These are phyloP conservation scores for Eretmochelys imbricata DNA, from an alignment of 2,113 vertebrate genomes.

Conservation along the genomic window DNA sequence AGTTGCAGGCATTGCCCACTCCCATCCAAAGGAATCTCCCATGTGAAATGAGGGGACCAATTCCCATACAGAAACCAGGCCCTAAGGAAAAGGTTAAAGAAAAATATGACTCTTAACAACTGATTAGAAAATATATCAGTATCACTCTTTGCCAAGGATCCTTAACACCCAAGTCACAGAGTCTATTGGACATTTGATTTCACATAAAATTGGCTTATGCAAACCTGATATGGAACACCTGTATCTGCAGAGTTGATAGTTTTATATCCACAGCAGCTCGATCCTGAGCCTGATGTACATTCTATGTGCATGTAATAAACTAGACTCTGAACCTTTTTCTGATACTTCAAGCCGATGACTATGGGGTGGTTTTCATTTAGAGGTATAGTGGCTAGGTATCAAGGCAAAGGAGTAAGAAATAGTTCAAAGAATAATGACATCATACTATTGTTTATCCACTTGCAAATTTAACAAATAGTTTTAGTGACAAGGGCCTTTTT, in stretches of 20 bases:
- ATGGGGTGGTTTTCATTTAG: accelerated
- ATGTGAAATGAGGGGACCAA: conserved; percentile 91
- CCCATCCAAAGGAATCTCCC: conserved; percentile 92
- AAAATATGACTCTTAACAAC: not conserved
- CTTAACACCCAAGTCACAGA: not conserved
- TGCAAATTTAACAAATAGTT: not conserved
- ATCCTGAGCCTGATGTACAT: not conserved
- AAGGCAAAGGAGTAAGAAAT: not conserved
- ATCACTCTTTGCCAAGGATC: not conserved
- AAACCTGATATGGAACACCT: not conserved
- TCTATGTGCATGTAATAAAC: accelerated
- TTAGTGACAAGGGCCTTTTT: not conserved
- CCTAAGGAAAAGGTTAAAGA: conserved; percentile 74
- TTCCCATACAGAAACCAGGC: conserved; percentile 89
- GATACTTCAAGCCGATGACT: not conserved
- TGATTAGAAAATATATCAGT: not conserved
- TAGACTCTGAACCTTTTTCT: accelerated
- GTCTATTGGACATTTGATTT: not conserved
- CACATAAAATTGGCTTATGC: accelerated
- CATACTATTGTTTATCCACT: not conserved
- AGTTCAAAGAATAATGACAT: not conserved
- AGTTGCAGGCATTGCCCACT: conserved; percentile 92
- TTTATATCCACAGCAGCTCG: accelerated
- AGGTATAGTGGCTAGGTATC: not conserved
- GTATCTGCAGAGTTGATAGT: accelerated